Percentiles rank a stretch among this genome's conserved stretches.
phyloP scores from a whole-genome alignment of 2,888 invertebrate genomes.

The Orthonychiurus folsomi region DNA sequence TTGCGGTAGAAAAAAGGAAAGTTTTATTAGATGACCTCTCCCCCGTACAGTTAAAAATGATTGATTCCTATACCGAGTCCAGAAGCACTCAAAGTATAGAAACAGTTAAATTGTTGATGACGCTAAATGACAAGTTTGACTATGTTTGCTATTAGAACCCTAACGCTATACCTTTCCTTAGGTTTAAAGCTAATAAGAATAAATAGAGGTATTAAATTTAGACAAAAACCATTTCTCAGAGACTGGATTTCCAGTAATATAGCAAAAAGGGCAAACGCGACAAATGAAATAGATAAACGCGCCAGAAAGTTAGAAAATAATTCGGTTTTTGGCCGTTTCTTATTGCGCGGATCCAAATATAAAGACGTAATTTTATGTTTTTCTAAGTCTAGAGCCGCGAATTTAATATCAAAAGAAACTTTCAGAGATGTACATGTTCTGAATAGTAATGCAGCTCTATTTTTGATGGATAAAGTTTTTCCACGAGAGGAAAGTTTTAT shows the following conservation, averaged over 20 bases:
- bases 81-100: neutral
- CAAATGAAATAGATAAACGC: neutral
- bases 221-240: neutral
- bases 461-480: neutral
- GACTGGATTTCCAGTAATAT: neutral
- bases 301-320: neutral
- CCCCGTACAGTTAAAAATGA: neutral
- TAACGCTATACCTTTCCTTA: neutral
- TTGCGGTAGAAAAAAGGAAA: slow-evolving; percentile 1
- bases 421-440: neutral
- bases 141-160: neutral
- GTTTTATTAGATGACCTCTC: neutral
- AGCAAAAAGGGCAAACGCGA: neutral
- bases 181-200: neutral
- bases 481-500: neutral
- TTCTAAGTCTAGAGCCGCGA: neutral
- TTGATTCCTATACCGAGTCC: neutral
- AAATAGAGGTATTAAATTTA: neutral
- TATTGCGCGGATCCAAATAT: neutral
- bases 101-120: neutral
- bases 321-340: neutral
- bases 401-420: neutral
- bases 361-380: neutral
- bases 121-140: neutral
- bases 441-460: neutral